A percentile compares a stretch with the other conserved stretches of the same genome.
These are phyloP conservation scores for Trichosurus vulpecula DNA, from an alignment of 2,797 vertebrate genomes.

Conservation along the genomic window DNA sequence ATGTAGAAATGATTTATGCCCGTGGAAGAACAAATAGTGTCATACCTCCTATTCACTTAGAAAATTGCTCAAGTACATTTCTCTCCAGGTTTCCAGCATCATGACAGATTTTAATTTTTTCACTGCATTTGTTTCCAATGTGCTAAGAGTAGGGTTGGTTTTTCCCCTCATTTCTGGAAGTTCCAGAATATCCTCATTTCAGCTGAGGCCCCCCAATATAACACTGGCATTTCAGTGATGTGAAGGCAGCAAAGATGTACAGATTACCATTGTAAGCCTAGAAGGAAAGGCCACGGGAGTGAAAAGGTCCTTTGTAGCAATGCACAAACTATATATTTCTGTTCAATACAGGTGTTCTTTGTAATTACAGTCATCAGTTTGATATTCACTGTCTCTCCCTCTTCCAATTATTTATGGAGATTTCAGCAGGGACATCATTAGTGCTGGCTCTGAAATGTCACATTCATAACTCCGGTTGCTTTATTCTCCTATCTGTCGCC, in stretches of 20 bases:
- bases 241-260: constrained; percentile 5
- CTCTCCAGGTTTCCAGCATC: constrained; percentile 40
- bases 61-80: constrained; percentile 43
- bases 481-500: constrained; percentile 50
- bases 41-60: constrained; percentile 20
- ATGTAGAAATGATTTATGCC: neutral
- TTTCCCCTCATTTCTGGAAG: constrained; percentile 53
- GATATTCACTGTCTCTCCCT: constrained; percentile 40
- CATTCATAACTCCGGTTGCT: constrained; percentile 59
- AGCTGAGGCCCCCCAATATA: neutral
- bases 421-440: constrained; percentile 76
- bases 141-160: constrained; percentile 56
- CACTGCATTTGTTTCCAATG: constrained; percentile 25
- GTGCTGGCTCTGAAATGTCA: constrained; percentile 73
- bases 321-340: constrained; percentile 63
- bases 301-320: constrained; percentile 50
- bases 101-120: constrained; percentile 46
- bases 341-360: constrained; percentile 67
- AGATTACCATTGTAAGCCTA: neutral
- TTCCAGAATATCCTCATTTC: constrained; percentile 31
- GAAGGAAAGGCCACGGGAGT: constrained; percentile 18
- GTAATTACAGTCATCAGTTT: constrained; percentile 72
- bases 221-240: constrained; percentile 34
- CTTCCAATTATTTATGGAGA: constrained; percentile 70
- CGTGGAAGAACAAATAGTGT: neutral